phyloP scores from a whole-genome alignment of 2,888 invertebrate species.

The Lithophane semibrunnea region DNA sequence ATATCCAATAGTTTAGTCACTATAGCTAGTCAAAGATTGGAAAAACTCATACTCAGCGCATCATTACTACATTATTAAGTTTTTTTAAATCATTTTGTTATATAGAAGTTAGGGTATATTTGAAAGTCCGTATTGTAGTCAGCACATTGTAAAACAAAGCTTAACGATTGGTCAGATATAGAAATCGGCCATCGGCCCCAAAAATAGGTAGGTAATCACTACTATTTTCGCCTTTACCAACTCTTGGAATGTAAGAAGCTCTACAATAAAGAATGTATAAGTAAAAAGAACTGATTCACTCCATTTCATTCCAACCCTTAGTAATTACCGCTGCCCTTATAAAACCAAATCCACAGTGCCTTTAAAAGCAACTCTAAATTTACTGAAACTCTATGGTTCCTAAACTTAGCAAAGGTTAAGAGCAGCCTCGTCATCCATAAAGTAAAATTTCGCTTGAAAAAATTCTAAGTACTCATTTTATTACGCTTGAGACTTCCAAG shows the following conservation, averaged over 20 bases:
- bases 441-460: conserved; percentile 54
- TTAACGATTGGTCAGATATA: neutral
- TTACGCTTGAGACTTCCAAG: conserved; percentile 47
- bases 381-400: conserved; percentile 52
- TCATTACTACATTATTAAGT: too few relatives aligned
- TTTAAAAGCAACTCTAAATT: conserved; percentile 56
- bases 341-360: conserved; percentile 42
- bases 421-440: conserved; percentile 28
- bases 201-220: neutral
- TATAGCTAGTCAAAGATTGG: too few relatives aligned
- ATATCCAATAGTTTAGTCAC: too few relatives aligned
- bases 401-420: conserved; percentile 46
- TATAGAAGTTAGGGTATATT: too few relatives aligned
- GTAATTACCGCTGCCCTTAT: conserved; percentile 44
- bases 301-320: conserved; percentile 34
- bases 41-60: too few relatives aligned
- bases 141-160: too few relatives aligned
- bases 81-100: too few relatives aligned
- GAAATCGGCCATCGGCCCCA: neutral
- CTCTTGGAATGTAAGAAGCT: neutral
- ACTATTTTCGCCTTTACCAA: neutral
- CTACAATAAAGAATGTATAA: conserved; percentile 11
- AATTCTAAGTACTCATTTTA: conserved; percentile 59
- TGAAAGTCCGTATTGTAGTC: too few relatives aligned
- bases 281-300: conserved; percentile 41